Evolutionary conservation across 2,888 invertebrate genomes (phyloP), one percentile per base, ranked within the genome.

Genomic region (Embidobia sp.): DNA sequence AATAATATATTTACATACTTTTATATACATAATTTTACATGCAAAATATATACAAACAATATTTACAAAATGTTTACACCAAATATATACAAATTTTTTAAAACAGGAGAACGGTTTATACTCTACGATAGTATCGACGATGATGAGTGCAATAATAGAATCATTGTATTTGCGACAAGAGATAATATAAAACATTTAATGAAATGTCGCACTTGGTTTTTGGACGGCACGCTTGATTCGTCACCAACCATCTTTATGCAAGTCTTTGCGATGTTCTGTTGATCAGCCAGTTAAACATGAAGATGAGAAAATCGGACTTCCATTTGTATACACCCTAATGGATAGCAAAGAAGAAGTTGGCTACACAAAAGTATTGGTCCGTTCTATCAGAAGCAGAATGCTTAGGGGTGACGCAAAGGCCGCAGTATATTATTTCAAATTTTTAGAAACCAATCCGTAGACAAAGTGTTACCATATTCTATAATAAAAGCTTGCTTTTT

Each of bases 361-460:
- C 1, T 44, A 44, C 13, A 1, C 4, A 7, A n/a, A 48, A 16
- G 29, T 48, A 1, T 29, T 48, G 13, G 5, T 3, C 48, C 7
- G 29, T 48, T 5, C 7, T 48, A 1, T n/a, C 33, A 7, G 33
- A 31, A 4, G 33, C 33, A 4, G 51, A 51, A 1, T 1, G 18
- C 7, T 11, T 51, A 6, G 51, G 51, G 10, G 3, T 51, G 0
- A 11, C 4, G n/a, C 3, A 2, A 0, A 13, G 33, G 3, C 31
- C 51, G 10, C 11, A 31, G 19, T 51, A 8, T 6, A 7, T 51
- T 16, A 6, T 51, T 1, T 31, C 33, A 3, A 35, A 64, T 11
- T 73, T 70, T 10, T 33, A 70, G 18, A 10, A 40, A 35, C 49
- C 59, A 2, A 70, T 70, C 1, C 22, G 11, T 44, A 1, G 42